A percentile compares a stretch with the other conserved stretches of the same genome.
phyloP scores from a whole-genome alignment of 2,888 invertebrate species.

The Pseudococcus viburni region DNA sequence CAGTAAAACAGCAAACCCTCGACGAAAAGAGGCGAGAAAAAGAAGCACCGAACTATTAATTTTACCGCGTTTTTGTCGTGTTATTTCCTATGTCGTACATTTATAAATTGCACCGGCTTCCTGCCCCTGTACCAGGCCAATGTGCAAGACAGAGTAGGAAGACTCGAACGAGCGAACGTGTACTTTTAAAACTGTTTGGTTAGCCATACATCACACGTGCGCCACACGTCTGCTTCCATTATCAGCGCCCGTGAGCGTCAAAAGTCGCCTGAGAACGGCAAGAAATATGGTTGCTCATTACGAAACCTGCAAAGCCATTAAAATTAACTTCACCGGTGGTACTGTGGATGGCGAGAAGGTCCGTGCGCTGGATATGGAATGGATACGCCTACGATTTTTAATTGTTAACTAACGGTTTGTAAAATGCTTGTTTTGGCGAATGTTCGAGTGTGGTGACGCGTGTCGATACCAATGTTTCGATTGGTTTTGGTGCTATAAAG shows the following conservation, averaged over 20 bases:
- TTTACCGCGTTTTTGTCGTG: slow-evolving; percentile 55
- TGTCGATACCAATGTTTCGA: slow-evolving; percentile 24
- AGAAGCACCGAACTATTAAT: slow-evolving; percentile 62
- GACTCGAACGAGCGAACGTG: neutral
- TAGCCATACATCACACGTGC: slow-evolving; percentile 64
- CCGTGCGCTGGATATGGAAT: neutral
- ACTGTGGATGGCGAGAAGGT: neutral
- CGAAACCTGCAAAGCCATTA: slow-evolving; percentile 45
- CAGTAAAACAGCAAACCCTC: slow-evolving; percentile 53
- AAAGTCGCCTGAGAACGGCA: slow-evolving; percentile 4
- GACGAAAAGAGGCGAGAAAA: slow-evolving; percentile 56
- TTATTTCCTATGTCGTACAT: slow-evolving; percentile 61
- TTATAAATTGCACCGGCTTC: slow-evolving; percentile 63
- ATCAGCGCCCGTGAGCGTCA: slow-evolving; percentile 41
- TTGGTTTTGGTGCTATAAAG: slow-evolving; percentile 8
- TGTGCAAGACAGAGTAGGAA: neutral
- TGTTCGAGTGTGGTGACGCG: slow-evolving; percentile 27
- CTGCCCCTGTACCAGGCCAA: neutral
- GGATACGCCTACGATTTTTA: slow-evolving; percentile 35
- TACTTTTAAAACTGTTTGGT: slow-evolving; percentile 54
- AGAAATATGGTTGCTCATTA: slow-evolving; percentile 61
- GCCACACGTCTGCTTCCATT: slow-evolving; percentile 63
- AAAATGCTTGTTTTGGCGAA: slow-evolving; percentile 31
- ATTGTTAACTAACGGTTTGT: slow-evolving; percentile 35
- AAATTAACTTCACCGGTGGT: slow-evolving; percentile 60